Evolutionary conservation across 2,888 invertebrate genomes (phyloP).

Genomic region (Drosophila merina): DNA sequence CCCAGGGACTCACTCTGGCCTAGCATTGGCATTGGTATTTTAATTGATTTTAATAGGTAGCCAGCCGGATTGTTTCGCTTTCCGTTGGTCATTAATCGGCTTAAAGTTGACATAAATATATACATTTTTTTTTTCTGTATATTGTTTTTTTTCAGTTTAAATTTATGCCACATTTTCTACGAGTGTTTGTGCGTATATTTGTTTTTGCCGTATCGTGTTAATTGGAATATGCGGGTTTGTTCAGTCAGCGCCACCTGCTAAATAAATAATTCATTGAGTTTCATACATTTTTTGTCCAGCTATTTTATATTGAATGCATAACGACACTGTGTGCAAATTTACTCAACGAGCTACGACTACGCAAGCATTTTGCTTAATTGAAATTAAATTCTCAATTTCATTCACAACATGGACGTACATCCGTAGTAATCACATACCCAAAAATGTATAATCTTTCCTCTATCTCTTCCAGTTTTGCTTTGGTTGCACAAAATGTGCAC

Average conservation of each 20-base stretch:
- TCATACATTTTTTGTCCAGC: conserved; percentile 47
- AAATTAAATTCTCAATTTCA: conserved; percentile 41
- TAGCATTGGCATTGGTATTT: conserved; percentile 51
- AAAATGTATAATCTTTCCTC: conserved; percentile 22
- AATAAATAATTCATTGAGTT: conserved; percentile 66
- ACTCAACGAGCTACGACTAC: conserved; percentile 7
- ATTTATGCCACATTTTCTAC: conserved; percentile 54
- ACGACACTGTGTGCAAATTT: conserved; percentile 40
- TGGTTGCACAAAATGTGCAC: conserved; percentile 33
- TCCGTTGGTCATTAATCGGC: conserved; percentile 69
- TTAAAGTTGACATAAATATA: conserved; percentile 56
- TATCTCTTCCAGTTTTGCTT: conserved; percentile 25
- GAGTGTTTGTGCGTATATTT: conserved; percentile 19
- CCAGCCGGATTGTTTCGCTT: conserved; percentile 24
- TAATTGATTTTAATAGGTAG: conserved; percentile 72
- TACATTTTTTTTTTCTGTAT: conserved; percentile 22
- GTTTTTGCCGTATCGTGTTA: conserved; percentile 50
- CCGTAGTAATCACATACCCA: conserved; percentile 13
- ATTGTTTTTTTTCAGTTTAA: conserved; percentile 48
- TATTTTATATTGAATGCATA: conserved; percentile 20
- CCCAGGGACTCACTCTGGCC: conserved; percentile 21
- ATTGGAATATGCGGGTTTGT: conserved; percentile 64
- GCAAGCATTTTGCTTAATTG: conserved; percentile 41
- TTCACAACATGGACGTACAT: conserved; percentile 3
- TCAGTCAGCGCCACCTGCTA: conserved; percentile 61